Evolutionary conservation across 2,113 vertebrate genomes (phyloP), one percentile per base, ranked within the genome.

Genomic region (Takifugu flavidus): DNA sequence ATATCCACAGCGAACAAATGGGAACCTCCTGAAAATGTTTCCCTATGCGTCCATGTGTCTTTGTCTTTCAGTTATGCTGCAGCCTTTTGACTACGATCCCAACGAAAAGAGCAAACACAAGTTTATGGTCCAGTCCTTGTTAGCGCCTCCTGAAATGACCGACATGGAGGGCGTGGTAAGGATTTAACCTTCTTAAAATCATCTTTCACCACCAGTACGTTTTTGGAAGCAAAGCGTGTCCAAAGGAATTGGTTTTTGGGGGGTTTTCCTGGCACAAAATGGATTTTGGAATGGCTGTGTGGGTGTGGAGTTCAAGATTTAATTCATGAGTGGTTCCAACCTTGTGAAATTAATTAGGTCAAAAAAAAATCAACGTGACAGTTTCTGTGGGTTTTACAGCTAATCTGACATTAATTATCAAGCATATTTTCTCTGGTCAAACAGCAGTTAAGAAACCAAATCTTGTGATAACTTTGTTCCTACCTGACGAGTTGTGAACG

Each of bases 41-140:
- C 20, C 20, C 20, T 20, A 20, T 7, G 31, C 6, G 31, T 65
- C 27, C 13, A 15, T 56, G 2, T 15, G 10, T 31, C 14, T 60
- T 86, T 91, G 71, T 78, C 42, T 91, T 91, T 89, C 91, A 99
- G 97, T 99, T 89, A 99, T 99, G 97, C 91, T 99, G 80, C 97
- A 99, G 88, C 97, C 97, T 66, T 99, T 99, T 85, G 97, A 99
- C 85, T 99, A 99, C 67, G 97, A 99, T 70, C 97, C 97, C 79
- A 99, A 96, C 77, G 97, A 99, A 91, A 99, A 99, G 91, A 98
- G 96, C 92, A 98, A 98, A 92, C 97, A 99, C 93, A 99, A 99
- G 93, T 99, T 99, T 84, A 99, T 99, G 97, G 97, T 99, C 78
- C 97, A 98, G 91, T 96, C 97, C 71, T 88, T 99, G 91, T 87